These are phyloP conservation scores for Dysidea cf. avara DNA, from an alignment of 37 sponge, comb jelly and placozoan genomes.

Conservation along the genomic window DNA sequence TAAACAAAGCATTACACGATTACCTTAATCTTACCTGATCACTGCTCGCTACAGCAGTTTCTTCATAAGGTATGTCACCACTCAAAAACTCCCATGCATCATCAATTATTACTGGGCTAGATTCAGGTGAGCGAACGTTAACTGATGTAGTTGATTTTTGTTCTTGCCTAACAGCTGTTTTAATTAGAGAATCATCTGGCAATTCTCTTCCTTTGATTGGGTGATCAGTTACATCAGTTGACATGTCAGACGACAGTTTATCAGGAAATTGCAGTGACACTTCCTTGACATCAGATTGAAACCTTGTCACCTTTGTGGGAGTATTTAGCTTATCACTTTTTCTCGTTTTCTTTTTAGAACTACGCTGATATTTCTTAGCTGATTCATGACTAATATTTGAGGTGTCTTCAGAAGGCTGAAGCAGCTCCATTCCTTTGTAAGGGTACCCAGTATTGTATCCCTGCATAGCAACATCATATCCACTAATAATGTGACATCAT, in stretches of 20 bases:
- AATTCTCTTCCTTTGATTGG: not conserved
- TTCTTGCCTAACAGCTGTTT: no score
- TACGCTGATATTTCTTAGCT: not conserved
- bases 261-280: not conserved
- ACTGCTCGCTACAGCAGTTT: no score
- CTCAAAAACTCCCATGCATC: no score
- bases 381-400: not conserved
- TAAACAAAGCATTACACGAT: no score
- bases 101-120: no score
- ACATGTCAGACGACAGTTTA: not conserved
- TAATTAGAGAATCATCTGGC: not conserved
- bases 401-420: constrained; percentile 15
- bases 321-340: not conserved
- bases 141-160: no score
- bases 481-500: not conserved
- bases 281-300: not conserved
- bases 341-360: not conserved
- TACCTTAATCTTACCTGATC: no score
- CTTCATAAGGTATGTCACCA: no score
- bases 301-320: constrained; percentile 2
- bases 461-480: no score
- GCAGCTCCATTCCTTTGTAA: constrained; percentile 59
- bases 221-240: not conserved
- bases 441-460: constrained; percentile 80
- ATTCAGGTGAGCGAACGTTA: no score